Percentiles rank a stretch among this genome's conserved stretches.
phyloP scores from a whole-genome alignment of 2,113 vertebrate species.

The Polypterus bichir region DNA sequence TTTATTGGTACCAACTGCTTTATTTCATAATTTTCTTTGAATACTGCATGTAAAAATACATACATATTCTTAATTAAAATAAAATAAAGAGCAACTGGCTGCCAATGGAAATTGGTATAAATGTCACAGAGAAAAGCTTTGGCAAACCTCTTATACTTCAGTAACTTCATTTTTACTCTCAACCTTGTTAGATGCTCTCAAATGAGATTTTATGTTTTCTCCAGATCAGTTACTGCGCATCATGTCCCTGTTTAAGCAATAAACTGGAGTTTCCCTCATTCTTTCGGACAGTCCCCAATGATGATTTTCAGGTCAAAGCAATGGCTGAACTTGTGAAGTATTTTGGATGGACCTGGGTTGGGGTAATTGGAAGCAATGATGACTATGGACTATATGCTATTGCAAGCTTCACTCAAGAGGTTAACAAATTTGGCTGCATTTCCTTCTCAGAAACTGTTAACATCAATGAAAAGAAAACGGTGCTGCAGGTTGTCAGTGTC shows the following conservation, averaged over 20 bases:
- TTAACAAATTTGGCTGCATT: background rate
- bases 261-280: conserved; percentile 46
- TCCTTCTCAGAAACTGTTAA: background rate
- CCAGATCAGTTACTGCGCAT: conserved; percentile 53
- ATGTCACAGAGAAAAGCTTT: too few species aligned
- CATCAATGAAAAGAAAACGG: background rate
- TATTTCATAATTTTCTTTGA: too few species aligned
- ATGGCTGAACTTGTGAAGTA: background rate
- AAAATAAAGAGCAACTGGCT: too few species aligned
- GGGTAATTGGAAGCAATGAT: background rate
- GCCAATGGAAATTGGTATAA: too few species aligned
- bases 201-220: background rate
- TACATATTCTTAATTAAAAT: too few species aligned
- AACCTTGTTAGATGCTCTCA: too few species aligned
- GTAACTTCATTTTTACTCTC: too few species aligned
- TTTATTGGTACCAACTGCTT: too few species aligned
- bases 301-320: background rate
- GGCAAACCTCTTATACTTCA: too few species aligned
- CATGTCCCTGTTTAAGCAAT: conserved; percentile 51
- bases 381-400: background rate
- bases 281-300: background rate
- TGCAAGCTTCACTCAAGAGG: background rate
- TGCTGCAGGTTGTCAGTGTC: background rate
- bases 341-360: background rate
- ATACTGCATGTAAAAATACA: too few species aligned